phyloP scores from a whole-genome alignment of 2,888 invertebrate genomes.

The Eutolmus rufibarbis region DNA sequence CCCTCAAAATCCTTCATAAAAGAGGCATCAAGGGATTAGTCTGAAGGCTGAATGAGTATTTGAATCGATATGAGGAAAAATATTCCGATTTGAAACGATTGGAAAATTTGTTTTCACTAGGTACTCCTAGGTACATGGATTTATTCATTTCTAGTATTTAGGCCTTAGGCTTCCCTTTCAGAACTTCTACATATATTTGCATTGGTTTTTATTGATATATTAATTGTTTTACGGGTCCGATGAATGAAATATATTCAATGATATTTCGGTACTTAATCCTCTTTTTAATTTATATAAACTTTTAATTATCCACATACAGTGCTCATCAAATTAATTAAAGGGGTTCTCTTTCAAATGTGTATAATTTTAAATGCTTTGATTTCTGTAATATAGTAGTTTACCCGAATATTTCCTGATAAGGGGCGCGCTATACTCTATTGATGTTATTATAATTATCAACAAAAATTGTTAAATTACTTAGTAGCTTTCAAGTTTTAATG shows the following conservation, averaged over 20 bases:
- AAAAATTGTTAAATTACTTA: no score
- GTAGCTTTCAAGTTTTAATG: no score
- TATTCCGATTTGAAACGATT: not conserved
- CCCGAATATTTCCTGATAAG: no score
- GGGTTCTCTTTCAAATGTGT: no score
- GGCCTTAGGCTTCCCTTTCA: not conserved
- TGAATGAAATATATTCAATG: not conserved
- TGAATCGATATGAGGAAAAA: not conserved
- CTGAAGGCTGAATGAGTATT: not conserved
- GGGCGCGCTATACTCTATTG: no score
- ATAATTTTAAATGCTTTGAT: no score
- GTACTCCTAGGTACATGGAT: not conserved
- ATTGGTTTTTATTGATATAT: not conserved
- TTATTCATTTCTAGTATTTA: not conserved
- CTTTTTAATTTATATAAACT: not conserved
- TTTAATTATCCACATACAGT: not conserved
- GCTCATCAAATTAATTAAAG: no score
- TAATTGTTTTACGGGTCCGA: not conserved
- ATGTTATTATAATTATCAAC: no score
- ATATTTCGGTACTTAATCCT: not conserved
- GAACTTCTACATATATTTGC: not conserved
- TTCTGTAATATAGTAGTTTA: no score
- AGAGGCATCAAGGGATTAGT: not conserved
- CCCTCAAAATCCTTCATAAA: not conserved
- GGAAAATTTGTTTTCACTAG: not conserved